phyloP scores from a whole-genome alignment of 2,113 vertebrate species.

The Brachionichthys hirsutus region DNA sequence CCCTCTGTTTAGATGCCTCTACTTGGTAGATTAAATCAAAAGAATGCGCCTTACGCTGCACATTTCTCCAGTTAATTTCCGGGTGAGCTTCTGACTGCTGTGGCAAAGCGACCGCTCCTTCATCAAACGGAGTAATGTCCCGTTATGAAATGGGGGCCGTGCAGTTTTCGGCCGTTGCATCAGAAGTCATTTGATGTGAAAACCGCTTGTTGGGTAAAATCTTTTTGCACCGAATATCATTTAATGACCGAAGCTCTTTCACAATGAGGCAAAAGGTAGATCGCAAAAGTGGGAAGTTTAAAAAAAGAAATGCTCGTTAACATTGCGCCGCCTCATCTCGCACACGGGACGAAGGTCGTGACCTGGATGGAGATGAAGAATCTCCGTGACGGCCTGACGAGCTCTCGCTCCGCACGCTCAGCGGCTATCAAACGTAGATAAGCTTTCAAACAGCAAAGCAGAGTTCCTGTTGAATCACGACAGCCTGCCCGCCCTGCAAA shows the following conservation, averaged over 20 bases:
- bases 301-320: neutral
- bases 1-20: too few relatives aligned
- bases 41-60: too few relatives aligned
- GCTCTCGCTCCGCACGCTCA: too few relatives aligned
- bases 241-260: neutral
- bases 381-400: conserved; percentile 16
- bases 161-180: neutral
- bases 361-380: neutral
- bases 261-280: neutral
- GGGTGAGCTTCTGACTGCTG: too few relatives aligned
- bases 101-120: too few relatives aligned
- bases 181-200: neutral
- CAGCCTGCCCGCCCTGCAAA: conserved; percentile 12
- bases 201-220: too few relatives aligned
- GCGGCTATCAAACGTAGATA: conserved; percentile 6
- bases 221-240: too few relatives aligned
- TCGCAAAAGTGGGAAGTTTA: too few relatives aligned
- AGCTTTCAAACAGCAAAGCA: conserved; percentile 25
- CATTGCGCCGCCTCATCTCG: neutral
- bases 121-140: too few relatives aligned
- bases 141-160: neutral
- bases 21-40: too few relatives aligned
- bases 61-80: too few relatives aligned
- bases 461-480: conserved; percentile 1
- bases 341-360: conserved; percentile 4